Conservation (phyloP, 2,113 vertebrate species). For the Ceyx cyanopectus region DNA sequence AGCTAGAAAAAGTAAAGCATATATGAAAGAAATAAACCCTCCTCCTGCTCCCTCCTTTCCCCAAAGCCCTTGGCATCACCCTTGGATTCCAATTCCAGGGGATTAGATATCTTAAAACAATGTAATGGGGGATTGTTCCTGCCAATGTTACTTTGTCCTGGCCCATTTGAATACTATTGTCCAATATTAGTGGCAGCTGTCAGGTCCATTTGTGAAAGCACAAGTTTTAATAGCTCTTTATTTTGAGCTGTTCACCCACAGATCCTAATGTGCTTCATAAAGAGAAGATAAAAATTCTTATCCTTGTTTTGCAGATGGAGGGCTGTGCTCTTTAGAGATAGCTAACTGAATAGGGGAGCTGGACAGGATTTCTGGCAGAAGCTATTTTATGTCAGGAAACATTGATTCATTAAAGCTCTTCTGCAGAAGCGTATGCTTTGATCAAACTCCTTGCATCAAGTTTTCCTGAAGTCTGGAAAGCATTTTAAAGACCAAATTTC, state of each 20-base stretch:
- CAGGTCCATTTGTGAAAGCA: background rate
- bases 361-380: constrained; percentile 30
- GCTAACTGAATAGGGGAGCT: background rate
- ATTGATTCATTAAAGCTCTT: constrained; percentile 33
- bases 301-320: constrained; percentile 16
- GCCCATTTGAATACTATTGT: background rate
- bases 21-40: constrained; percentile 24
- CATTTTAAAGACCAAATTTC: background rate
- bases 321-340: background rate
- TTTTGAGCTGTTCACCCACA: background rate
- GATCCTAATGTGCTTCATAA: background rate
- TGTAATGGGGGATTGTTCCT: fast-evolving
- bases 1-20: constrained; percentile 30
- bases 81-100: background rate
- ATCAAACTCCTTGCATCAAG: constrained; percentile 17
- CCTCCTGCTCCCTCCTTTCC: background rate
- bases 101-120: background rate
- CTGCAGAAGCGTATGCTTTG: constrained; percentile 23
- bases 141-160: background rate
- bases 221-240: background rate
- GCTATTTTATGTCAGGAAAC: constrained; percentile 27
- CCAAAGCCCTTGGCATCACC: background rate
- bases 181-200: background rate
- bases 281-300: background rate
- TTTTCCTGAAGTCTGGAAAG: background rate